These are phyloP conservation scores for Phalacrocorax carbo DNA, from an alignment of 2,113 vertebrate genomes.

Conservation along the genomic window DNA sequence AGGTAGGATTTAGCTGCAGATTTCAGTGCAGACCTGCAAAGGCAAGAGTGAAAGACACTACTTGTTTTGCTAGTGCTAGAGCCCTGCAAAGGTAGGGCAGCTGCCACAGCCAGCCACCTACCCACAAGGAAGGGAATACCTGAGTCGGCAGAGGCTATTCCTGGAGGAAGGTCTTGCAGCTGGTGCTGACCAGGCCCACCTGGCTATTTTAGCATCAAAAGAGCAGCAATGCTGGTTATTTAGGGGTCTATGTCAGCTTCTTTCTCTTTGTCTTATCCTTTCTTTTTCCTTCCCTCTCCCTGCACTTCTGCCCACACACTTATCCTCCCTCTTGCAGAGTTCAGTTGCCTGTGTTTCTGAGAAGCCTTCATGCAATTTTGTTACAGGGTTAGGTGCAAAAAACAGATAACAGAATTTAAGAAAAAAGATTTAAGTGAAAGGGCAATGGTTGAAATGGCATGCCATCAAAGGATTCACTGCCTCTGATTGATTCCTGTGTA, in stretches of 20 bases:
- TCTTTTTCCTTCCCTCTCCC: neutral
- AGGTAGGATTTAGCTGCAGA: neutral
- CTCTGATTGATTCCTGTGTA: neutral
- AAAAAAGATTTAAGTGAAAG: neutral
- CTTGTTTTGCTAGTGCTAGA: neutral
- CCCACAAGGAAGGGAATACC: neutral
- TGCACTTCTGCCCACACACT: rapidly evolving
- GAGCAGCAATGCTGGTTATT: neutral
- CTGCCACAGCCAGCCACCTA: too few species aligned
- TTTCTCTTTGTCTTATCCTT: neutral
- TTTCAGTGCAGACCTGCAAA: neutral
- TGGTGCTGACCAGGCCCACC: neutral
- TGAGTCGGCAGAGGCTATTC: neutral
- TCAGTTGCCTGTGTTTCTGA: neutral
- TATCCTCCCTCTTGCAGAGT: neutral
- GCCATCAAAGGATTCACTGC: neutral
- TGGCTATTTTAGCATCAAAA: neutral
- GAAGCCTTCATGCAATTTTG: neutral
- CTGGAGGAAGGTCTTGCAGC: neutral
- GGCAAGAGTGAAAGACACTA: neutral
- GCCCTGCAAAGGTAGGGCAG: neutral
- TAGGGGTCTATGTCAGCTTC: neutral
- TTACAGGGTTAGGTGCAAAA: neutral
- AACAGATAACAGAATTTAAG: neutral
- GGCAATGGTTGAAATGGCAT: neutral